Conservation (phyloP, 2,113 vertebrate species). For the Toxostoma redivivum region DNA sequence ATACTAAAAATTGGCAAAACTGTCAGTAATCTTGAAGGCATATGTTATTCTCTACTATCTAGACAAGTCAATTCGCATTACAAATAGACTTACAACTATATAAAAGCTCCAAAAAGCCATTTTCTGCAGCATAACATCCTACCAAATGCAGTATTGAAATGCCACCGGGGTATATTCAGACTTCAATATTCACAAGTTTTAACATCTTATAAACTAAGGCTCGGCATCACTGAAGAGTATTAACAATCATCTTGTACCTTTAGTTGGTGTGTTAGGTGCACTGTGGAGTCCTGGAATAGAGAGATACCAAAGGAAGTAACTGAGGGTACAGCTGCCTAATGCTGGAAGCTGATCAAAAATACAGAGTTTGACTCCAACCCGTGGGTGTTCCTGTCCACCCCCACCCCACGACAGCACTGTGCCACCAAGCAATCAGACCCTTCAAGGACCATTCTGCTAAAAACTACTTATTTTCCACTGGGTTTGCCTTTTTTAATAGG, state of each 20-base stretch:
- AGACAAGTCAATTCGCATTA: background rate
- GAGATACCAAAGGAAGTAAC: background rate
- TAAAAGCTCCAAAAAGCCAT: background rate
- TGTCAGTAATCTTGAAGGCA: background rate
- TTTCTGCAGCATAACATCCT: background rate
- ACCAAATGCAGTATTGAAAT: background rate
- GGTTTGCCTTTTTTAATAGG: background rate
- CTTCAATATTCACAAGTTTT: background rate
- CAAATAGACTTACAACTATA: background rate
- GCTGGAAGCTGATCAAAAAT: background rate
- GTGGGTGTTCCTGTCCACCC: background rate
- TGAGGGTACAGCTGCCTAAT: background rate
- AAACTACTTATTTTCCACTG: background rate
- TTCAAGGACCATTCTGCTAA: background rate
- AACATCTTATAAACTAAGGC: background rate
- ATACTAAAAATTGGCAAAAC: background rate
- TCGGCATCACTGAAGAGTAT: background rate
- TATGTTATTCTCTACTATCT: slow-evolving; percentile 6
- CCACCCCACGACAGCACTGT: background rate
- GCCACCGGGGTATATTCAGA: background rate
- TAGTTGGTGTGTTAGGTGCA: background rate
- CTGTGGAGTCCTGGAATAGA: background rate
- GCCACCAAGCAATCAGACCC: background rate
- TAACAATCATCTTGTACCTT: background rate
- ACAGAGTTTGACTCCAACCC: background rate